Conservation (phyloP, 1,140 invertebrate genomes). For the Cydia strobilella region DNA sequence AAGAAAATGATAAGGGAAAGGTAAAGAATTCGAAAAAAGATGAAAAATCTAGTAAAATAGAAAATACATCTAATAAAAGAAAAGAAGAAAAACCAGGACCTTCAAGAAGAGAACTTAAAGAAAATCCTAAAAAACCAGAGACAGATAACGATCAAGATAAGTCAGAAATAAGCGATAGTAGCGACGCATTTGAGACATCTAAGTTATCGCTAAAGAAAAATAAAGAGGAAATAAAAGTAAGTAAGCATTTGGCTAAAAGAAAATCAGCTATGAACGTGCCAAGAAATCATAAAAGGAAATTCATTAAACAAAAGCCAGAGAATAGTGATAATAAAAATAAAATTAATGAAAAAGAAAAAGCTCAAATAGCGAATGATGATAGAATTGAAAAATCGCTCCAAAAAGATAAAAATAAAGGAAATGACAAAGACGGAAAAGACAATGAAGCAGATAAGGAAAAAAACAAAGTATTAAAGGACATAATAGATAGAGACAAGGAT, state of each 20-base stretch:
- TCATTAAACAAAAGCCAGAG: not conserved
- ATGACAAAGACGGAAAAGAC: not conserved
- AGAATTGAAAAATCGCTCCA: not conserved
- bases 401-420: not conserved
- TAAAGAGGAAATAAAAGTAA: not conserved
- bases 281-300: not conserved
- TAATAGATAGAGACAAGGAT: not conserved
- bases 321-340: not conserved
- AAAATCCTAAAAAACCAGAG: not conserved
- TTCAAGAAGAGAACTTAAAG: not conserved
- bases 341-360: not conserved
- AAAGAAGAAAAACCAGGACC: constrained; percentile 1
- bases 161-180: not conserved
- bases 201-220: too few species aligned
- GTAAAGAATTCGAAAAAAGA: not conserved
- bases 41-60: not conserved
- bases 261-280: not conserved
- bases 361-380: not conserved
- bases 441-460: not conserved
- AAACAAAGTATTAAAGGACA: not conserved
- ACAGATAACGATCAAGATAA: not conserved
- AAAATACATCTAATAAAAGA: not conserved
- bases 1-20: not conserved
- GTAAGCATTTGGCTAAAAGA: not conserved
- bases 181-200: not conserved